A percentile compares a stretch with the other conserved stretches of the same genome.
These are phyloP conservation scores for Coleophora deauratella DNA, from an alignment of 2,888 invertebrate genomes.

Conservation along the genomic window DNA sequence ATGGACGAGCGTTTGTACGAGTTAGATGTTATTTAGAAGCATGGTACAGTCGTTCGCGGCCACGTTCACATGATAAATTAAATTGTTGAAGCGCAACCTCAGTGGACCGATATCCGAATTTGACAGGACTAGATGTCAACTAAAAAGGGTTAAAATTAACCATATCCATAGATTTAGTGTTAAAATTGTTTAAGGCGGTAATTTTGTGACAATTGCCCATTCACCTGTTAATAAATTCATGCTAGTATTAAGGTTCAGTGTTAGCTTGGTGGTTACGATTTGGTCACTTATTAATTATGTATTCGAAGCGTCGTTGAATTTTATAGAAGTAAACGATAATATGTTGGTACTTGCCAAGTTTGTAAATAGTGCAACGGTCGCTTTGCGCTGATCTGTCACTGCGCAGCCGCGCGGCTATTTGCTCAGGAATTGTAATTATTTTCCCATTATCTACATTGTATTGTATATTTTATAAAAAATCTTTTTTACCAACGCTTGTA, in stretches of 20 bases:
- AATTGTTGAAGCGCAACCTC: conserved; percentile 33
- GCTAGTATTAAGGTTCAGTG: conserved; percentile 61
- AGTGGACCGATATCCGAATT: conserved; percentile 46
- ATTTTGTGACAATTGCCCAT: conserved; percentile 57
- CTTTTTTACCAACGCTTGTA: conserved; percentile 51
- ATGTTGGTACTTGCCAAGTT: conserved; percentile 9
- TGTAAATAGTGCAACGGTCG: conserved; percentile 41
- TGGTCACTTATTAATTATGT: conserved; percentile 48
- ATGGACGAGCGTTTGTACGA: conserved; percentile 39
- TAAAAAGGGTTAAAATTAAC: conserved; percentile 50
- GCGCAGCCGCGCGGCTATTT: conserved; percentile 18
- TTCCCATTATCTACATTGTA: conserved; percentile 41
- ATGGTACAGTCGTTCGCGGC: conserved; percentile 35
- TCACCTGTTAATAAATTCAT: conserved; percentile 72
- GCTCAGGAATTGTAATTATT: conserved; percentile 71
- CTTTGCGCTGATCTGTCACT: conserved; percentile 17
- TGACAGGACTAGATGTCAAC: conserved; percentile 41
- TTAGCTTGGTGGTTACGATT: conserved; percentile 61
- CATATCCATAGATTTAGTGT: conserved; percentile 64
- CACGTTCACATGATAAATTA: conserved; percentile 24
- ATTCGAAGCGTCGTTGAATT: conserved; percentile 54
- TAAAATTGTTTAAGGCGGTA: conserved; percentile 54
- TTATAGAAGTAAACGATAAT: conserved; percentile 35
- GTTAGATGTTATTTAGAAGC: conserved; percentile 52
- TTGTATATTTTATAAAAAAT: conserved; percentile 52